A percentile compares a stretch with the other conserved stretches of the same genome.
phyloP scores from a whole-genome alignment of 2,797 vertebrate genomes.

The Poeciliopsis infans region DNA sequence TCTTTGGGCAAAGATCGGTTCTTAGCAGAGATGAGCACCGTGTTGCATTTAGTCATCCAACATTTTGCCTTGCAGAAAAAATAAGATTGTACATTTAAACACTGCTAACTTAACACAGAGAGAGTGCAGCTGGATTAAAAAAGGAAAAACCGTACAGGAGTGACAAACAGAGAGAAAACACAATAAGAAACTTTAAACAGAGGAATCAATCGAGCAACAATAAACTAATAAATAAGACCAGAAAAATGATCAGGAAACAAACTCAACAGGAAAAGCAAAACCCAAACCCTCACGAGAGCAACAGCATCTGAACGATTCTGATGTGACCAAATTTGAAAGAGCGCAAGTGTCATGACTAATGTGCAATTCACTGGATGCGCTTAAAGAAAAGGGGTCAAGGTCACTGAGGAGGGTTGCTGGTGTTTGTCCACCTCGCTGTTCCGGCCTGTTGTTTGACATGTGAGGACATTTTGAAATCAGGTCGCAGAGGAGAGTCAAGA shows the following conservation, averaged over 20 bases:
- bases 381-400: neutral
- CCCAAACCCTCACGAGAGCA: neutral
- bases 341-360: neutral
- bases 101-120: neutral
- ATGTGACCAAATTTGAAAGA: neutral
- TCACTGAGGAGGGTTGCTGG: neutral
- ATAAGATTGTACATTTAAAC: neutral
- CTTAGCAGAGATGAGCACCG: neutral
- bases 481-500: neutral
- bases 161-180: neutral
- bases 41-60: neutral
- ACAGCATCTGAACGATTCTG: neutral
- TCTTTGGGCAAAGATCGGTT: neutral
- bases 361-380: neutral
- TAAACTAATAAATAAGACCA: neutral
- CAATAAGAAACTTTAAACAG: neutral
- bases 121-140: neutral
- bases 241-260: neutral
- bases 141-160: neutral
- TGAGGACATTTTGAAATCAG: neutral
- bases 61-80: neutral
- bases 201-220: neutral
- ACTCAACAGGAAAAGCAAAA: too few species aligned
- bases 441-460: constrained; percentile 12
- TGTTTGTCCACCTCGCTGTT: constrained; percentile 25